Evolutionary conservation across 2,888 invertebrate genomes (phyloP).

Genomic region (Protonemura montana): DNA sequence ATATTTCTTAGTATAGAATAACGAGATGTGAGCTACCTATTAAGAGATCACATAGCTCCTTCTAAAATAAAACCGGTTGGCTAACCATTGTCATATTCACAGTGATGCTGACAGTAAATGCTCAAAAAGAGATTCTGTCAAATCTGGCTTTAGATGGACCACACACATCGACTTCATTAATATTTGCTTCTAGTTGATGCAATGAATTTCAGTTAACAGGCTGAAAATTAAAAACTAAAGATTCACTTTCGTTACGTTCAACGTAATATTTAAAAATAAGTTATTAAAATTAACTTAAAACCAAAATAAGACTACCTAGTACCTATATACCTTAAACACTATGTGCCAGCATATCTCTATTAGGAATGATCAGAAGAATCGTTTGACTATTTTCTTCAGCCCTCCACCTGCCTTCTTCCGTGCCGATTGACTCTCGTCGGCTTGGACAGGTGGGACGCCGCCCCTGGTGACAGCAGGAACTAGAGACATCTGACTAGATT

Average conservation of each 20-base stretch:
- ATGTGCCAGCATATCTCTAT: neutral
- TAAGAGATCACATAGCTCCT: neutral
- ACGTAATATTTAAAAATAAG: slow-evolving; percentile 7
- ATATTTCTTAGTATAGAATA: no score
- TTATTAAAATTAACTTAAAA: slow-evolving; percentile 5
- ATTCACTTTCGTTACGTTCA: neutral
- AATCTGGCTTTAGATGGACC: neutral
- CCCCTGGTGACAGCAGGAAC: slow-evolving; percentile 31
- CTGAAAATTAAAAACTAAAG: neutral
- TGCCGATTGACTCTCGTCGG: slow-evolving; percentile 44
- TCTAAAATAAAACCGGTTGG: neutral
- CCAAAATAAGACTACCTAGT: neutral
- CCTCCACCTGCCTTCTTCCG: slow-evolving; percentile 68
- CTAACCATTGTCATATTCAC: neutral
- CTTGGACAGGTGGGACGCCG: neutral
- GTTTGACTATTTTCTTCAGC: slow-evolving; percentile 79
- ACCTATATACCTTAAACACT: neutral
- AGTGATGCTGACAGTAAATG: neutral
- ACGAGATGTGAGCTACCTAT: neutral
- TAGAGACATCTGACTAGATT: slow-evolving; percentile 51
- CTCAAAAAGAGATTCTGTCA: neutral
- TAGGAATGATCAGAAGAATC: slow-evolving; percentile 70
- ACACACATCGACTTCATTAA: neutral
- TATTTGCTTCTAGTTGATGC: neutral
- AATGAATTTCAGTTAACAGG: neutral